phyloP scores from a whole-genome alignment of 1,140 invertebrate genomes.

The Scylla paramamosain region DNA sequence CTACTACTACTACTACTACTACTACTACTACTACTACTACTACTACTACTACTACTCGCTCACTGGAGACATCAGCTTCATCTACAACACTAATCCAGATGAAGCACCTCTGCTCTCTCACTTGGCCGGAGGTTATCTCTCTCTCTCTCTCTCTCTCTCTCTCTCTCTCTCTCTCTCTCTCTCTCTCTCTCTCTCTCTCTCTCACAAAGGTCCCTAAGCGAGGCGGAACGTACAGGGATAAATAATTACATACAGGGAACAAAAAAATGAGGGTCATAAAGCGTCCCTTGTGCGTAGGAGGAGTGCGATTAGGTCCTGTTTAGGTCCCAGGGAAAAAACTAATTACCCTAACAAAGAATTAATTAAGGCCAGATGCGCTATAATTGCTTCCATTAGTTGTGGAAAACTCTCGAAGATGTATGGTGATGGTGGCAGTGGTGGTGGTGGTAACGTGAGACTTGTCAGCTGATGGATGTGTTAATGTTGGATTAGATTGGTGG shows the following conservation, averaged over 20 bases:
- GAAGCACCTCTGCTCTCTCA: not conserved
- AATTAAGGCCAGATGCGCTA: not conserved
- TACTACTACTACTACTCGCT: not conserved
- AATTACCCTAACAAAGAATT: conserved; percentile 24
- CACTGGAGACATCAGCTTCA: not conserved
- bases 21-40: conserved; percentile 10
- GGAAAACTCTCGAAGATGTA: not conserved
- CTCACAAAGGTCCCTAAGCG: not conserved
- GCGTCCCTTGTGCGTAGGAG: not conserved
- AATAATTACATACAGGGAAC: not conserved
- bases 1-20: conserved; percentile 23
- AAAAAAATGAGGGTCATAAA: not conserved
- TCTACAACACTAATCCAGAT: not conserved
- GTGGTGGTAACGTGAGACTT: not conserved
- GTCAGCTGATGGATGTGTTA: not conserved
- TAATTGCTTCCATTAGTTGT: conserved; percentile 14
- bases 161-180: not conserved
- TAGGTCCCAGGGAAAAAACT: not conserved
- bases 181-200: not conserved
- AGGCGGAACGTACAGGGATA: not conserved
- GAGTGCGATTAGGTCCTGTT: not conserved
- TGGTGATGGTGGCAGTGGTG: not conserved
- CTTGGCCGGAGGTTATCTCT: not conserved
- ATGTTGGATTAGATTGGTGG: too few relatives aligned
- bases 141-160: not conserved